Base-by-base conservation (phyloP, 2,113 vertebrate genomes). In the Pseudorasbora parva region DNA sequence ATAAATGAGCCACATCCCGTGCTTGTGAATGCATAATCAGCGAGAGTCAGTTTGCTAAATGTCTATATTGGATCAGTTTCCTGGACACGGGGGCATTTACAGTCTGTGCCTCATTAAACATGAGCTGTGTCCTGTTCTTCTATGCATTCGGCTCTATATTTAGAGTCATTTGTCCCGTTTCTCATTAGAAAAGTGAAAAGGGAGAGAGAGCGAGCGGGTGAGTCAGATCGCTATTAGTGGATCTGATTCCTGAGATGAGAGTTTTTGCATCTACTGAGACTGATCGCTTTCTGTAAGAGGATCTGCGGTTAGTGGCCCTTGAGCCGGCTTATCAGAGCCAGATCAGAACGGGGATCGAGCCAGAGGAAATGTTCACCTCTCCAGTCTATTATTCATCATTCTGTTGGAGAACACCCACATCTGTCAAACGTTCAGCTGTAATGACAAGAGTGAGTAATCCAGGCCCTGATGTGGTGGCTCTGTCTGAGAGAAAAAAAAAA, bases 111-210 rank as follows among this genome's bases (percentile, higher is more conserved):
- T 45, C 27, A 85, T 74, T 86, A 85, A 81, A 82, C 60, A 87
- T 82, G 83, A 85, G 66, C 83, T 41, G 59, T 75, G 64, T 87
- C 77, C 37, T 47, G 57, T 72, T 10, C 82, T 81, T 72, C 68
- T 45, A 27, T 76, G 37, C 78, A 79, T 85, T 86, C 64, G 62
- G 27, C 27, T 81, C 90, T 91, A 92, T 85, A 90, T 88, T 91
- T 92, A 91, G 90, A 89, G 77, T 82, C n/a, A 85, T 74, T 78
- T 81, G 85, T 84, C 64, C 73, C 41, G 57, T 81, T 47, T 37
- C 78, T 87, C 82, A 87, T 87, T 87, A 87, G 62, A 77, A 76
- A 30, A 78, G 80, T 72, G 80, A 47, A 60, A 76, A 78, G 69
- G 23, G 33, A 57, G 66, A 57, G 66, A 41, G 68, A 74, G 76